Evolutionary conservation across 2,113 vertebrate species (phyloP), one percentile per base, ranked within the genome.

Genomic region (Pholis gunnellus): DNA sequence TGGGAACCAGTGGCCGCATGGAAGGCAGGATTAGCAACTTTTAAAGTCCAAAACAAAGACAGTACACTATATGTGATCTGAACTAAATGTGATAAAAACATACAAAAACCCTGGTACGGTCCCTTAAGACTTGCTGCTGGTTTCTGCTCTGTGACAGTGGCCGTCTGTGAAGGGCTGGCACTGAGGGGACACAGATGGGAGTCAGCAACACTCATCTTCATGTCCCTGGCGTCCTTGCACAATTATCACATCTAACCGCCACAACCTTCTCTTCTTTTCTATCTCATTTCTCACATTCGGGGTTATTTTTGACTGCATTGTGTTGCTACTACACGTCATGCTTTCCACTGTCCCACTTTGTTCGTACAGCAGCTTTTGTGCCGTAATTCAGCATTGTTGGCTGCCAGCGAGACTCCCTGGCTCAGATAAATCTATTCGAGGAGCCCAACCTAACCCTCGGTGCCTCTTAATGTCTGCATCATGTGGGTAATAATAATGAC

Each of bases 161-260:
- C 52, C n/a, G 68, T 90, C 84, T 88, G 81, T 81, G 76, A 68
- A 84, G 69, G 63, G 69, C 81, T 91, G 88, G 91, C 90, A 81
- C 76, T 78, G 63, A 89, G 75, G 54, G 77, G 84, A 63, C 87
- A 85, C 91, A 92, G 89, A 93, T 89, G 91, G 91, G 75, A 89
- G 84, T 84, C 84, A 86, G 87, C 84, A 66, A 85, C 87, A 80
- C 89, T 91, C 89, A 73, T 91, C 83, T 71, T 86, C 86, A 70
- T 84, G 91, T 93, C 87, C 88, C 84, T 83, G 71, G 82, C 87
- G 83, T 85, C 88, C n/a, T 84, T 2, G 73, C 87, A 90, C 87
- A 90, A 93, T 92, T 90, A 93, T 88, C 92, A 85, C 84, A 82
- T 93, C 73, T 79, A 78, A 86, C 86, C 65, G 6, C 57, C 75